Evolutionary conservation across 1,140 invertebrate genomes (phyloP).

Genomic region (Drosophila varians): DNA sequence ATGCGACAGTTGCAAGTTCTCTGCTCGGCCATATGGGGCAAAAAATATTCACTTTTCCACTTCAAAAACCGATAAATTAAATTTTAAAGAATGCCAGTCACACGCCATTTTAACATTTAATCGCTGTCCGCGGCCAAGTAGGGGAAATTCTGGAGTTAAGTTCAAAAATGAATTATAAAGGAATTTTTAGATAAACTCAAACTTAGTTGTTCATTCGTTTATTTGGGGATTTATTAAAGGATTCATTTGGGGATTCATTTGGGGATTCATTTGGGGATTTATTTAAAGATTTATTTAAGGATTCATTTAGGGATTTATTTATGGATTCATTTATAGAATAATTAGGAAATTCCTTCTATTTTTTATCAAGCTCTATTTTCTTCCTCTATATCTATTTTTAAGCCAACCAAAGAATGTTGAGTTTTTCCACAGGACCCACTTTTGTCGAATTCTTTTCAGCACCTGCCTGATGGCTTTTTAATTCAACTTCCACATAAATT

Average conservation of each 20-base stretch:
- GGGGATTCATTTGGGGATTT: too few species aligned
- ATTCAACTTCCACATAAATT: conserved; percentile 4
- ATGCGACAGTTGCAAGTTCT: conserved; percentile 23
- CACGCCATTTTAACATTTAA: conserved; percentile 1
- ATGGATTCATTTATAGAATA: too few species aligned
- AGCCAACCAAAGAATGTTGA: too few species aligned
- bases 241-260: too few species aligned
- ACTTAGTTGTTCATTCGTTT: too few species aligned
- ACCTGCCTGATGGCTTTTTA: conserved; percentile 6
- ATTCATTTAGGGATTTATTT: too few species aligned
- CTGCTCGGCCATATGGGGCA: neutral
- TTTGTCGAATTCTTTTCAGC: neutral
- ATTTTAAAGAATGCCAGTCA: conserved; percentile 4
- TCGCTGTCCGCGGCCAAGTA: neutral
- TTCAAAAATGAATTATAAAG: neutral
- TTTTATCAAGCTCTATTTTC: too few species aligned
- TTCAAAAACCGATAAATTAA: neutral
- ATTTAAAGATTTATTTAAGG: too few species aligned
- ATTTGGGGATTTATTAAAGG: too few species aligned
- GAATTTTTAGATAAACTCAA: neutral
- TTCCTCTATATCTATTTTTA: too few species aligned
- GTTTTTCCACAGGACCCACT: neutral
- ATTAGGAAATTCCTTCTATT: too few species aligned
- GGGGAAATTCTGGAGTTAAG: neutral
- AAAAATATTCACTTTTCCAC: conserved; percentile 1